Evolutionary conservation across 2,797 vertebrate genomes (phyloP).

Genomic region (Platalea minor): DNA sequence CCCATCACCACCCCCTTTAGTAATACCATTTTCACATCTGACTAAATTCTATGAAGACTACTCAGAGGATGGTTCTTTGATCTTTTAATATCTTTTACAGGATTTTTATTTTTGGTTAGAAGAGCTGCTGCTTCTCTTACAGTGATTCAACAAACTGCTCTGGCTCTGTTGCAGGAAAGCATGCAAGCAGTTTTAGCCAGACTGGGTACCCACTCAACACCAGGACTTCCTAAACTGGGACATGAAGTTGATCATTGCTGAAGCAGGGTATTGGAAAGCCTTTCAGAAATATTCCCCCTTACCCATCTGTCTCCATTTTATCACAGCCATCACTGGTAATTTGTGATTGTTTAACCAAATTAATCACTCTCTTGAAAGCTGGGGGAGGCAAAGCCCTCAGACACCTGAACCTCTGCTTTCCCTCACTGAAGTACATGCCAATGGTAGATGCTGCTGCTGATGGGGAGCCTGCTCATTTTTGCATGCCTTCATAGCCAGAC

Average conservation of each 20-base stretch:
- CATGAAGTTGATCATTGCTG: not conserved
- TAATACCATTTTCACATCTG: not conserved
- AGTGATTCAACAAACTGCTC: not conserved
- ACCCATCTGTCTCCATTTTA: not conserved
- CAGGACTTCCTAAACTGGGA: not conserved
- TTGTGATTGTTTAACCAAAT: not conserved
- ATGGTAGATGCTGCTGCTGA: accelerated
- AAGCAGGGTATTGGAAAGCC: not conserved
- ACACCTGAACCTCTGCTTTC: not conserved
- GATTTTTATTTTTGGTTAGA: not conserved
- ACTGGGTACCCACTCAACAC: not conserved
- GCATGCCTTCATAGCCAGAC: not conserved
- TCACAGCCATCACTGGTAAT: not conserved
- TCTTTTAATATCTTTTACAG: not conserved
- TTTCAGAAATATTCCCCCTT: not conserved
- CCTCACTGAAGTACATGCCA: not conserved
- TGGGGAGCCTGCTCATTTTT: not conserved
- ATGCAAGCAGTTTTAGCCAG: not conserved
- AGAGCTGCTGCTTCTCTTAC: not conserved
- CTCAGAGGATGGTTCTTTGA: not conserved
- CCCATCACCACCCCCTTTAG: not conserved
- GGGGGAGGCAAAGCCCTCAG: not conserved
- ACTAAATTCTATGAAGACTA: not conserved
- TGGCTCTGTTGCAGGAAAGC: not conserved
- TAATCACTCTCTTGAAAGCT: not conserved